These are phyloP conservation scores for Hemaris fuciformis DNA, from an alignment of 2,888 invertebrate species.

Conservation along the genomic window DNA sequence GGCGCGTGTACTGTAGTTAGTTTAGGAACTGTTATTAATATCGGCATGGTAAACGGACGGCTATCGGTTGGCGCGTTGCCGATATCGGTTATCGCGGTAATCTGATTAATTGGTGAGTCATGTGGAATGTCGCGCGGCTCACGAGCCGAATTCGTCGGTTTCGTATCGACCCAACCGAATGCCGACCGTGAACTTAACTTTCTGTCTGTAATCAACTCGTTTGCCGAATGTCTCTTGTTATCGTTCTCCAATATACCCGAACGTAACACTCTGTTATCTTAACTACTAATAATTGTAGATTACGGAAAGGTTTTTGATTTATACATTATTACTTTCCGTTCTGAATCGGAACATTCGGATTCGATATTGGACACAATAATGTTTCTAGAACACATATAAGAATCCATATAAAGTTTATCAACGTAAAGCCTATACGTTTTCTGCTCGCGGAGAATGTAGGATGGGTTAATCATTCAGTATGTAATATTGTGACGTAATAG, in stretches of 20 bases:
- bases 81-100: constrained; percentile 65
- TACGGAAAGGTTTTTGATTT: not conserved
- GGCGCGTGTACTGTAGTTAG: not conserved
- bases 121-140: constrained; percentile 34
- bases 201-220: constrained; percentile 9
- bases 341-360: too few relatives aligned
- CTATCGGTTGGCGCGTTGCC: constrained; percentile 38
- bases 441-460: not conserved
- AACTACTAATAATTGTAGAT: not conserved
- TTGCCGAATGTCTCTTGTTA: not conserved
- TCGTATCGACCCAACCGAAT: constrained; percentile 39
- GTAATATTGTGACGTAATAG: not conserved
- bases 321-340: not conserved
- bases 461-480: not conserved
- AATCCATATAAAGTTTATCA: not conserved
- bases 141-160: constrained; percentile 35
- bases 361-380: not conserved
- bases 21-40: constrained; percentile 10
- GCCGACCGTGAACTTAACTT: constrained; percentile 48
- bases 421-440: not conserved
- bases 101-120: constrained; percentile 72
- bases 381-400: not conserved
- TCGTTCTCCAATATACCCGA: constrained; percentile 5
- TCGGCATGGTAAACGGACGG: constrained; percentile 32
- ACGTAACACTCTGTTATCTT: not conserved